Percentiles rank a stretch among this genome's conserved stretches.
Evolutionary conservation across 2,113 vertebrate genomes (phyloP).

Genomic region (Lophius piscatorius): DNA sequence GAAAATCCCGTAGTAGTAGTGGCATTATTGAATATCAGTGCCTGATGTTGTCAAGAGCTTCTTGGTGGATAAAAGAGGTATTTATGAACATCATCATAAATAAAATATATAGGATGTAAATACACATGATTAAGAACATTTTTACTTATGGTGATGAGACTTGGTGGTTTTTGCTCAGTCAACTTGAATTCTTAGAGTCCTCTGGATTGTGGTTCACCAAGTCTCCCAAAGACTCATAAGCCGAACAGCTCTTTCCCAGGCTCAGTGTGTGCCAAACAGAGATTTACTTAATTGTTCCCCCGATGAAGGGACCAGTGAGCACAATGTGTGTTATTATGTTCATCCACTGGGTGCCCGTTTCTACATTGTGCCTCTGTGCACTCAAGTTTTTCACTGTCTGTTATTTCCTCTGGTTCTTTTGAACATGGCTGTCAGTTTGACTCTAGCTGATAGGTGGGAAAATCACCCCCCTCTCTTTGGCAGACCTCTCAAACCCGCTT

Average conservation of each 20-base stretch:
- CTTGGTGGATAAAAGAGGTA: not conserved
- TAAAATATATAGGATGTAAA: conserved; percentile 1
- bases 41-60: too few relatives aligned
- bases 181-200: conserved; percentile 30
- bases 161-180: conserved; percentile 12
- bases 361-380: conserved; percentile 33
- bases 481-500: conserved; percentile 51
- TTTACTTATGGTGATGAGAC: conserved; percentile 21
- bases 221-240: conserved; percentile 26
- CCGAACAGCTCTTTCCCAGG: conserved; percentile 45
- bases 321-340: conserved; percentile 62
- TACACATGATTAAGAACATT: conserved; percentile 2
- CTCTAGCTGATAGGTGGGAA: conserved; percentile 54
- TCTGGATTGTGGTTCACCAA: conserved; percentile 34
- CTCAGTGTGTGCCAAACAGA: conserved; percentile 37
- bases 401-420: conserved; percentile 61
- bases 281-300: conserved; percentile 58
- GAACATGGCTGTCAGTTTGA: conserved; percentile 69
- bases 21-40: too few relatives aligned
- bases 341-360: conserved; percentile 52
- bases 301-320: conserved; percentile 16
- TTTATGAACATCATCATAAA: conserved; percentile 6
- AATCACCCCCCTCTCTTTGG: conserved; percentile 49
- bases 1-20: too few relatives aligned
- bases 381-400: conserved; percentile 49